These are phyloP conservation scores for Theristicus caerulescens DNA, from an alignment of 2,113 vertebrate species.

Conservation along the genomic window DNA sequence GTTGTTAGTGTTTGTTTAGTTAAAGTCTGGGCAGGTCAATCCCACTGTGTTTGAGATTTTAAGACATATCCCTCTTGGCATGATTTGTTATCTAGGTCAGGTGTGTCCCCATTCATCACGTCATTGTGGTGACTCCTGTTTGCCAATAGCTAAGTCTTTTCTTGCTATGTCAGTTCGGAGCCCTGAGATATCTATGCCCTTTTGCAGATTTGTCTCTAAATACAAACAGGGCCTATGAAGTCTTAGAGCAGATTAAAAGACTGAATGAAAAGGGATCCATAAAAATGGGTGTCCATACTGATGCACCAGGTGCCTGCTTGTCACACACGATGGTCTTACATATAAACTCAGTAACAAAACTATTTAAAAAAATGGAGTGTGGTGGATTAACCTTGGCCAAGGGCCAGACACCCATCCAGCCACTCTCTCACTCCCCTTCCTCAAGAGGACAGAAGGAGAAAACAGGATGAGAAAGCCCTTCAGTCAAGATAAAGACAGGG, in stretches of 20 bases:
- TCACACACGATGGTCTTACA: accelerated
- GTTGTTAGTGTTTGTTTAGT: neutral
- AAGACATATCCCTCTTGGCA: neutral
- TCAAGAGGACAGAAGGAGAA: neutral
- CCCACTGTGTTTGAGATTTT: neutral
- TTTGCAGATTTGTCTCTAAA: neutral
- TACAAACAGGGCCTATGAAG: neutral
- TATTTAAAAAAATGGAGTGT: neutral
- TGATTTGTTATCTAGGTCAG: neutral
- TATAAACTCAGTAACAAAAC: neutral
- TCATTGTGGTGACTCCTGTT: neutral
- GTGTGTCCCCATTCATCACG: neutral
- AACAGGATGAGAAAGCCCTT: neutral
- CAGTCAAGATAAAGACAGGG: neutral
- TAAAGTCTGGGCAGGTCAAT: neutral
- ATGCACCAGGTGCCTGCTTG: neutral
- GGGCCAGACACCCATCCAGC: neutral
- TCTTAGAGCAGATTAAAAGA: neutral
- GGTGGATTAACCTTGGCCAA: neutral
- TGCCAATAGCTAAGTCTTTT: neutral
- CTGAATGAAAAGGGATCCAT: neutral
- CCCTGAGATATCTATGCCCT: neutral
- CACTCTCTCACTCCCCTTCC: neutral
- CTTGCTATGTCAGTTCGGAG: neutral
- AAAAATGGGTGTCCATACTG: neutral